Evolutionary conservation across 92 coral and sea anemone species (phyloP), one percentile per base, ranked within the genome.

Genomic region (Galaxea fascicularis): DNA sequence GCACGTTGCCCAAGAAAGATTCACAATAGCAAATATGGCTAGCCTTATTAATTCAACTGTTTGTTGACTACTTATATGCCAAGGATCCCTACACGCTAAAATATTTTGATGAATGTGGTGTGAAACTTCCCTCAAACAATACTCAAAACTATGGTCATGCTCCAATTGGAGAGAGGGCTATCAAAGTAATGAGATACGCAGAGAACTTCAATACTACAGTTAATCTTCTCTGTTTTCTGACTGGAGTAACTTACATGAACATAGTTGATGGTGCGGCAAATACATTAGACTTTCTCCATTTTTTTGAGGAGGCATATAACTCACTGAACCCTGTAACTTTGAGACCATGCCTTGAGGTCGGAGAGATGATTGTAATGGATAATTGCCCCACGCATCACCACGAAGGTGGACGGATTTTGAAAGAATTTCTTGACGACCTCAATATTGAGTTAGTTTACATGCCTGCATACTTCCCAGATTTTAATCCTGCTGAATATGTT

Each of bases 91-190:
- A 82, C 68, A 79, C 63, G 25, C 75, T 75, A 21, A 88, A 91
- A 51, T 84, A 67, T 68, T 88, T 91, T 65, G 92, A 91, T 20
- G 90, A 88, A 73, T 84, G 86, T 83, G 94, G 89, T 39, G 67
- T 91, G 54, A 91, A 91, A 78, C 86, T 78, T 24, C 94, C 87
- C n/a, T 65, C 63, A 44, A 79, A 65, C 76, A 85, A 68, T 57
- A 59, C 18, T 56, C 85, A 80, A 15, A 83, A 51, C 18, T 83
- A 87, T 47, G 94, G 94, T 22, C 91, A 90, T 41, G n/a, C n/a
- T n/a, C n/a, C n/a, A n/a, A n/a, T n/a, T n/a, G n/a, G n/a, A n/a
- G n/a, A n/a, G n/a, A n/a, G n/a, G n/a, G n/a, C n/a, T 1, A 71
- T 91, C 24, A 76, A 91, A 60, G 53, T 91, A 28, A 68, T 62